Evolutionary conservation across 2,113 vertebrate genomes (phyloP), one percentile per base, ranked within the genome.

Genomic region (Aegypius monachus): DNA sequence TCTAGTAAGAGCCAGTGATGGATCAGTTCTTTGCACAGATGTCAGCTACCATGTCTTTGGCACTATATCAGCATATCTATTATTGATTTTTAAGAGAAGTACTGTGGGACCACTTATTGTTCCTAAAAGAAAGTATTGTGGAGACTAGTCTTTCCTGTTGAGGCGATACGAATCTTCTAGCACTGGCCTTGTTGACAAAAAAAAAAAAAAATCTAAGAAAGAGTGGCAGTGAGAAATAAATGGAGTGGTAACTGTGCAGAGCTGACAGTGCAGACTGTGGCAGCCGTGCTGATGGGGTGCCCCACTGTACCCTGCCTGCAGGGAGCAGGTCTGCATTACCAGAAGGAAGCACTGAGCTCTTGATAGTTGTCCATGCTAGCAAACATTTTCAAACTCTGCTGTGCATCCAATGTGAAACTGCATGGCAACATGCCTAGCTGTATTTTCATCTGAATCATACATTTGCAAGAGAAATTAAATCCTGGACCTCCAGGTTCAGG

Each of bases 321-420:
- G 27, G 32, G 26, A 56, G 26, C 66, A 48, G 42, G 4, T 56
- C 45, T 85, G 36, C 22, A 31, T 61, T 26, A 20, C 42, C 52
- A 71, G 62, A 47, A 59, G 20, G 61, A 45, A 70, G 15, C 42
- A 27, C 12, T 32, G 52, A 70, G 42, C 26, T 66, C 34, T 62
- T 27, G 26, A 0, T 48, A 19, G 26, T 56, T 1, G 0, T 27
- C 25, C 11, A 0, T 10, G 36, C 56, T 53, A 72, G 12, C 20
- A 88, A 58, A 75, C 15, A 2, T 67, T 75, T 66, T 53, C 58
- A 72, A 16, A 48, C 42, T 70, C 71, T 83, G 4, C 25, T 55
- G 4, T 53, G 12, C 1, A 0, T 71, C 22, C 47, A 21, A 0
- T 25, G 32, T 75, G 53, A 88, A 78, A 32, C 40, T 73, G 17